A percentile compares a stretch with the other conserved stretches of the same genome.
phyloP scores from a whole-genome alignment of 2,888 invertebrate genomes.

The Pristionchus japonicus region DNA sequence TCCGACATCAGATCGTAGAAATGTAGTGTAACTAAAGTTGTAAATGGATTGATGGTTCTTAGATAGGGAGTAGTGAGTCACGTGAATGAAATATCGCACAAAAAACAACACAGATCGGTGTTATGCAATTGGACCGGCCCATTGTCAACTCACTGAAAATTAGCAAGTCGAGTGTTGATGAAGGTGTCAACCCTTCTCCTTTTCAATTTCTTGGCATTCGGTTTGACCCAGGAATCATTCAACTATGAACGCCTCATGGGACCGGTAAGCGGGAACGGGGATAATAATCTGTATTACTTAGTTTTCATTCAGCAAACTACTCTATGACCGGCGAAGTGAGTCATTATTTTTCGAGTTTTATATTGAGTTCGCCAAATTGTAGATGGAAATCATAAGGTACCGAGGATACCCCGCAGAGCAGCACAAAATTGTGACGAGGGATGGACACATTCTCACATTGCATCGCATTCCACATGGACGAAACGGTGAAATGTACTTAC shows the following conservation, averaged over 20 bases:
- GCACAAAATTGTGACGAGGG: slow-evolving; percentile 76
- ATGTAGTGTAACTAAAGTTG: not conserved
- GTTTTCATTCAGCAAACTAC: not conserved
- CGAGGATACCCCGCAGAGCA: slow-evolving; percentile 78
- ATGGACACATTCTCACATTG: slow-evolving; percentile 78
- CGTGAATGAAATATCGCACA: not conserved
- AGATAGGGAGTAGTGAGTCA: not conserved
- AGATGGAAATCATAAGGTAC: slow-evolving; percentile 75
- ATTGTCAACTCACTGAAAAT: not conserved
- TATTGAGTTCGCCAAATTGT: not conserved
- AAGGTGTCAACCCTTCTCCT: not conserved
- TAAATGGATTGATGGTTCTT: not conserved
- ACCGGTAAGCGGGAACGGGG: not conserved
- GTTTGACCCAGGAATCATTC: not conserved
- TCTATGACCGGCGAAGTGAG: not conserved
- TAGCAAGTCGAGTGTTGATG: not conserved
- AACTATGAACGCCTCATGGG: not conserved
- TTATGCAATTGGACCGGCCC: not conserved
- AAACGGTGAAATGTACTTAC: not conserved
- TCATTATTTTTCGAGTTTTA: not conserved
- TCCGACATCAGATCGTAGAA: not conserved
- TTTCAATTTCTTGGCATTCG: not conserved
- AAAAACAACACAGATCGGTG: not conserved
- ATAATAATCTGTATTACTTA: not conserved
- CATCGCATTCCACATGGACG: slow-evolving; percentile 79